Evolutionary conservation across 1,140 invertebrate genomes (phyloP).

Genomic region (Cryptotermes secundus): DNA sequence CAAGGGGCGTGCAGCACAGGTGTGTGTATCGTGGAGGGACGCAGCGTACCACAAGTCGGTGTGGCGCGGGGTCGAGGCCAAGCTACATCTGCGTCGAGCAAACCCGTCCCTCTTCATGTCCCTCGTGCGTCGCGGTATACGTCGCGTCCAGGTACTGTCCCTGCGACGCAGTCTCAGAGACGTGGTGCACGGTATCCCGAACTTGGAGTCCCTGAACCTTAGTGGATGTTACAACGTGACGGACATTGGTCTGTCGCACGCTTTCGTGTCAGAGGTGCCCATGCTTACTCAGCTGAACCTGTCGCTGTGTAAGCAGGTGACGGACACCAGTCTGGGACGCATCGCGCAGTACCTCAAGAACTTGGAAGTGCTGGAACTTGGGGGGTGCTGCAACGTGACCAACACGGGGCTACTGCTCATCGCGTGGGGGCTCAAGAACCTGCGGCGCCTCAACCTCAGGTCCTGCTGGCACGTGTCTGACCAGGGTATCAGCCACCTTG

Average conservation of each 20-base stretch:
- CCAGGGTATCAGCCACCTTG: constrained; percentile 81
- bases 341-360: constrained; percentile 87
- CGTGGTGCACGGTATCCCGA: constrained; percentile 78
- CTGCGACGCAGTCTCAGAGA: constrained; percentile 80
- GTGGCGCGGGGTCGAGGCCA: constrained; percentile 90
- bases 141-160: constrained; percentile 85
- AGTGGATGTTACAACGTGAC: constrained; percentile 93
- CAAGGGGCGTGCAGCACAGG: constrained; percentile 85
- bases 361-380: constrained; percentile 82
- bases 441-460: constrained; percentile 80
- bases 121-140: constrained; percentile 82
- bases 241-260: constrained; percentile 76
- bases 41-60: constrained; percentile 85
- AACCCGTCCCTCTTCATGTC: constrained; percentile 82
- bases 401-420: constrained; percentile 82
- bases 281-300: constrained; percentile 79
- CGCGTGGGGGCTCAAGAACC: constrained; percentile 80
- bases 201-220: constrained; percentile 83
- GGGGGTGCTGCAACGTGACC: constrained; percentile 88
- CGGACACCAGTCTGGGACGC: constrained; percentile 76
- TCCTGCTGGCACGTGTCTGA: constrained; percentile 92
- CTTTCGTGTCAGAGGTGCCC: constrained; percentile 71
- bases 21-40: constrained; percentile 86
- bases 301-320: constrained; percentile 92
- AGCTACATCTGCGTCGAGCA: constrained; percentile 80